phyloP scores from a whole-genome alignment of 2,113 vertebrate genomes.

The Oenanthe melanoleuca region DNA sequence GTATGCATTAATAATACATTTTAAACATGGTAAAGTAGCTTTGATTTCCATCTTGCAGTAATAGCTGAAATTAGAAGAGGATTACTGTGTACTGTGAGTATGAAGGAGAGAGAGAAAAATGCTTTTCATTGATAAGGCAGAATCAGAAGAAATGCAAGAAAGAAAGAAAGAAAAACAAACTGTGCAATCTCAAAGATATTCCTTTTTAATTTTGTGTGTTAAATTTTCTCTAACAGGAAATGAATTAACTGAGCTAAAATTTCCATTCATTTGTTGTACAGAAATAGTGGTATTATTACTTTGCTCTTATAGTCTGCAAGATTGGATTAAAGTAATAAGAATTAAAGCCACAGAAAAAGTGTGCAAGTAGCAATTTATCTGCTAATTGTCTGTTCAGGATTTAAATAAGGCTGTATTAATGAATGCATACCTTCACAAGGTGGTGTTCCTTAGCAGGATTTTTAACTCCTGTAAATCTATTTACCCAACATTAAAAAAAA shows the following conservation, averaged over 20 bases:
- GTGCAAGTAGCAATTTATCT: background rate
- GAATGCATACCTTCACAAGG: background rate
- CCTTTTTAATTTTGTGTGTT: background rate
- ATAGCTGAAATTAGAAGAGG: background rate
- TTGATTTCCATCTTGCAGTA: constrained; percentile 19
- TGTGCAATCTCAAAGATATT: background rate
- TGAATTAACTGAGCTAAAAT: background rate
- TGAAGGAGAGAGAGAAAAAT: background rate
- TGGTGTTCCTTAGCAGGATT: background rate
- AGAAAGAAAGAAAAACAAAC: background rate
- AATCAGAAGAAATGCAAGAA: background rate
- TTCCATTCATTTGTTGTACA: background rate
- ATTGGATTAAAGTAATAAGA: background rate
- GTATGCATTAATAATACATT: constrained; percentile 37
- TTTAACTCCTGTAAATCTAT: background rate
- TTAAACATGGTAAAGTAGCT: background rate
- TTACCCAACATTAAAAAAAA: background rate
- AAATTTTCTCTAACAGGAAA: background rate
- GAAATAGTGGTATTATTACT: background rate
- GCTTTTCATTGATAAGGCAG: background rate
- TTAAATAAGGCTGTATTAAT: background rate
- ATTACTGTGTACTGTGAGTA: background rate
- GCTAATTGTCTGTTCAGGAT: background rate
- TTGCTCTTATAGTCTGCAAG: background rate
- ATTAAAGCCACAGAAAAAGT: background rate